Percentiles rank a stretch among this genome's conserved stretches.
Evolutionary conservation across 1,140 invertebrate species (phyloP).

Genomic region (Berghia stephanieae): DNA sequence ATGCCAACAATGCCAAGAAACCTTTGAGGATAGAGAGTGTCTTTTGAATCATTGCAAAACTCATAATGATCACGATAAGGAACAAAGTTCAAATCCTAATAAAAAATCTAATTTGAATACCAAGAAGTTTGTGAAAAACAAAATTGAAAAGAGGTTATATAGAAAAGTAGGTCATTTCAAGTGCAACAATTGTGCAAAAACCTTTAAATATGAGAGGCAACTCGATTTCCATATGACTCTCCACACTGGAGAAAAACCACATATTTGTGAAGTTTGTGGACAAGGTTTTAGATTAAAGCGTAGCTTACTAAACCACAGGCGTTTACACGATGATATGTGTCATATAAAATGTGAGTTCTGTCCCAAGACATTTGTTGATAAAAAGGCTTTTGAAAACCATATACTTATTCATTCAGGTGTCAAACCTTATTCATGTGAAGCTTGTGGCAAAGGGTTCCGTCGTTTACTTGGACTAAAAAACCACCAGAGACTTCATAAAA

Average conservation of each 20-base stretch:
- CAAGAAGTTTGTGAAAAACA: conserved; percentile 45
- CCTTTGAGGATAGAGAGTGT: conserved; percentile 1
- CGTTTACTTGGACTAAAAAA: conserved; percentile 33
- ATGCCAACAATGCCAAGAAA: background rate
- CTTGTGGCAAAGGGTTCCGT: conserved; percentile 47
- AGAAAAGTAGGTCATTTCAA: conserved; percentile 58
- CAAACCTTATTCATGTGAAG: conserved; percentile 78
- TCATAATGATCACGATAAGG: conserved; percentile 15
- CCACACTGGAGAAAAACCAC: conserved; percentile 71
- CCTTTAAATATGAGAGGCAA: conserved; percentile 95
- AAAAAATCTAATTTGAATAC: conserved; percentile 12
- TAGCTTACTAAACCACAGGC: conserved; percentile 15
- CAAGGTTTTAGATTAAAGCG: conserved; percentile 3
- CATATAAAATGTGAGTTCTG: conserved; percentile 73
- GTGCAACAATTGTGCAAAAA: conserved; percentile 91
- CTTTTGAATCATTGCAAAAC: background rate
- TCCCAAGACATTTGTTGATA: conserved; percentile 86
- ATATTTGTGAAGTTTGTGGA: conserved; percentile 35
- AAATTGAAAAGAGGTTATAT: conserved; percentile 36
- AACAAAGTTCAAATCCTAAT: conserved; percentile 8
- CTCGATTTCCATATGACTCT: conserved; percentile 94
- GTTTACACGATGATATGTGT: background rate
- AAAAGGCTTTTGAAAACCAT: conserved; percentile 84
- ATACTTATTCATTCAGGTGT: conserved; percentile 84
- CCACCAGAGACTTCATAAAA: conserved; percentile 35